These are phyloP conservation scores for Lepus europaeus DNA, from an alignment of 2,113 vertebrate genomes.

Conservation along the genomic window DNA sequence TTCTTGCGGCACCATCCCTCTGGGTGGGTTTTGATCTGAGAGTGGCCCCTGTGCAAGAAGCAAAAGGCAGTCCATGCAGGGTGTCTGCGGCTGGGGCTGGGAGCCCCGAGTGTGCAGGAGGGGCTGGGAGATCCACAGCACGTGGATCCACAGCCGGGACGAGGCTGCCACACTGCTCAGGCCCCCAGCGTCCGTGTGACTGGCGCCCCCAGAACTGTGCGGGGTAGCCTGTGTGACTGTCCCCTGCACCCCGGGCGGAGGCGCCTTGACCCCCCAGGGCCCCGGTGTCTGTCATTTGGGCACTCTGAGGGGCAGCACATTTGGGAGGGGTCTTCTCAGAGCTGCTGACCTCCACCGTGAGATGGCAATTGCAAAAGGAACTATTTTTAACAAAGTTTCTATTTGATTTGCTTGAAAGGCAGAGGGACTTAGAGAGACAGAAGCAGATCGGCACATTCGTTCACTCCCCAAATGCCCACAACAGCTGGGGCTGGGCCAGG, in stretches of 20 bases:
- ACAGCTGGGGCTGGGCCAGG: no score
- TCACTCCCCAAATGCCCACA: no score
- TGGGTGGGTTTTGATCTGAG: background rate
- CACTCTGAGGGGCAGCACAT: background rate
- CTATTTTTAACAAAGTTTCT: background rate
- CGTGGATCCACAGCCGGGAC: no score
- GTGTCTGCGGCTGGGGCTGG: background rate
- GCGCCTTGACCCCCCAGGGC: no score
- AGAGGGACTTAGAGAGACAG: no score
- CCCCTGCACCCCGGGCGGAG: background rate
- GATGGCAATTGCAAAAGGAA: background rate
- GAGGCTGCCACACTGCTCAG: background rate
- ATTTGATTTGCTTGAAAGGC: no score
- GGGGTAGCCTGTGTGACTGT: background rate
- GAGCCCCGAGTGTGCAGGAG: accelerated
- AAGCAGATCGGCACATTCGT: no score
- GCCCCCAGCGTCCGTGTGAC: accelerated
- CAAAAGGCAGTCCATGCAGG: background rate
- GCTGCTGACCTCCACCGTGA: background rate
- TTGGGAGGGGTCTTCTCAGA: background rate
- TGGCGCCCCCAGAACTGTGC: background rate
- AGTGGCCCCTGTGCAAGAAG: background rate
- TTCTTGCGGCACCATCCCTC: no score
- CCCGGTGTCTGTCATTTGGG: background rate
- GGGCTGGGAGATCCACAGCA: no score